Base-by-base conservation (phyloP, 2,113 vertebrate species). In the Paedocypris sp. region DNA sequence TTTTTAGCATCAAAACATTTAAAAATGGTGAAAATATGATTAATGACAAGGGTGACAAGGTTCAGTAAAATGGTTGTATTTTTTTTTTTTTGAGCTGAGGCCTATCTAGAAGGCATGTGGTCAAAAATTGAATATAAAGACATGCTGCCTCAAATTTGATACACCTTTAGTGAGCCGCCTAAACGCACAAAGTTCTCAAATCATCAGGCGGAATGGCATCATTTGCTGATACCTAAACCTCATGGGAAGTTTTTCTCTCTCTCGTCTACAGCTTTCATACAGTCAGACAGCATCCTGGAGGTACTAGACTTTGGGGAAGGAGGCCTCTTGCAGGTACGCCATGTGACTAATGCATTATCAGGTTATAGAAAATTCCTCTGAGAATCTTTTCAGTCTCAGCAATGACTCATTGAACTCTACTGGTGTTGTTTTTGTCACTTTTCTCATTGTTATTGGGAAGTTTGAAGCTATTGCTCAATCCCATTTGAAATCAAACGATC, bases 281-380 rank as follows among this genome's bases (percentile, higher is more conserved):
- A 95, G 74, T 93, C 93, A 18, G 92, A 98, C 84, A 95, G 86
- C 82, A 91, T 97, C 75, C 89, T 97, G 88, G 94, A 98, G 85
- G 91, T 97, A 71, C 86, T 98, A 18, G 92, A 91, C 77, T 96
- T 97, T 81, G 92, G 92, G 64, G 93, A 97, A 73, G 94, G 92
- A 83, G 88, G 89, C 63, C 83, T 95, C 66, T 84, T 97, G 75
- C 90, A 94, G 91, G 94, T 97, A 88, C 69, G 77, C 23, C 39
- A 19, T 42, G 23, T 42, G 36, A n/a, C 9, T 39, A 33, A 15
- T 23, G 12, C 19, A 36, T n/a, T 53, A 3, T 51, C 2, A 20
- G 31, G 28, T 11, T 19, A 35, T 22, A 5, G 6, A 8, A 35
- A 9, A 25, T 13, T 52, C 13, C 13, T 13, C 22, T 23, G 13